Percentiles rank a stretch among this genome's conserved stretches.
Evolutionary conservation across 2,113 vertebrate species (phyloP).

Genomic region (Anhinga anhinga): DNA sequence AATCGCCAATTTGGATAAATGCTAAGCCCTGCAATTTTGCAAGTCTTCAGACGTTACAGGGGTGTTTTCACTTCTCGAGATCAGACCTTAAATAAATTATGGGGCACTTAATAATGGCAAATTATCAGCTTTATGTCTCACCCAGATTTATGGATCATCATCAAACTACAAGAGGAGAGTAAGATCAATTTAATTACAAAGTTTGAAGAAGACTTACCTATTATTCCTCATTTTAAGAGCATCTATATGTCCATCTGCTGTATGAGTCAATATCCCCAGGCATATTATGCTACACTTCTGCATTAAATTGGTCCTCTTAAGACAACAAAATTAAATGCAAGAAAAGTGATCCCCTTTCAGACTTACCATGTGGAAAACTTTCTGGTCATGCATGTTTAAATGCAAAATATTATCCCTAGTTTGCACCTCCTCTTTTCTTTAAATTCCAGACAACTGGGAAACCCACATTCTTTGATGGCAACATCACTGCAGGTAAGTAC

Average conservation of each 20-base stretch:
- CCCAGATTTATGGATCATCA: constrained; percentile 13
- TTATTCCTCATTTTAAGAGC: constrained; percentile 23
- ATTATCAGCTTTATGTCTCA: constrained; percentile 8
- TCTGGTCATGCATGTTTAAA: background rate
- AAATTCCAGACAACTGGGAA: background rate
- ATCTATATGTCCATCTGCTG: background rate
- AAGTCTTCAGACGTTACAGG: constrained; percentile 7
- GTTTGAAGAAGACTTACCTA: background rate
- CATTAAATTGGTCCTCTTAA: background rate
- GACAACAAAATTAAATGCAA: background rate
- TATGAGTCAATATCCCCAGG: background rate
- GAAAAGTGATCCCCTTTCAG: background rate
- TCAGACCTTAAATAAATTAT: constrained; percentile 34
- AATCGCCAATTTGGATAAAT: background rate
- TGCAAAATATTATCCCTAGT: background rate
- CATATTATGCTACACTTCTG: background rate
- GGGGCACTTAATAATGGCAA: constrained; percentile 6
- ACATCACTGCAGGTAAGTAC: background rate
- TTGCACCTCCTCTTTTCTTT: background rate
- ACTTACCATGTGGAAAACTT: background rate
- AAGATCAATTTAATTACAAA: constrained; percentile 42
- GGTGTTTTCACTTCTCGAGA: background rate
- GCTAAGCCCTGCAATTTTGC: constrained; percentile 33
- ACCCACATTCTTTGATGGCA: background rate
- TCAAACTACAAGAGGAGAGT: background rate